Evolutionary conservation across 2,888 invertebrate genomes (phyloP), one percentile per base, ranked within the genome.

Genomic region (Sicus ferrugineus): DNA sequence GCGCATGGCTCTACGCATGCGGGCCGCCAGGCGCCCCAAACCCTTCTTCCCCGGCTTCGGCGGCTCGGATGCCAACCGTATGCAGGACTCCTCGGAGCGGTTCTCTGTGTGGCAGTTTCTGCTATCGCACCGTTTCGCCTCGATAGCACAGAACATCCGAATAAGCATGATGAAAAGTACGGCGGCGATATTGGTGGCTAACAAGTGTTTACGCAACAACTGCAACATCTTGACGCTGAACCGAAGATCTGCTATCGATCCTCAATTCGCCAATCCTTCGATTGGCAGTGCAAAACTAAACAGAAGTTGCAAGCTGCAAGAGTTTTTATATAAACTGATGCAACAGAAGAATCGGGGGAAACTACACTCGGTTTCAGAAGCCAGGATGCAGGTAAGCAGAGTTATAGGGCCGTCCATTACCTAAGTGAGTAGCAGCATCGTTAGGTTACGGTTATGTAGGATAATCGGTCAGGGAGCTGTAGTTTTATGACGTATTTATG

Each of bases 71-170:
- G 62, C 69, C 4, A 34, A 11, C 23, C 52, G 28, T 14, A 42
- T 50, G 54, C 69, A 70, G 21, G 68, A 65, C 48, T 76, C 56
- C 62, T 73, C 50, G 69, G 77, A 75, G 21, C 62, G 63, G 7
- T 69, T 65, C 7, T 70, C 56, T n/a, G 69, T 31, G 9, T 67
- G 19, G 38, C 73, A 72, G 28, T 73, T 59, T 52, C 26, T 38
- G 62, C 73, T 73, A 19, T 59, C 59, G 48, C 72, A 74, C 46
- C 74, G 69, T 70, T 76, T 76, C 46, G 76, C 74, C 74, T 81
- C 80, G 58, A 80, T 78, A 21, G 78, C 75, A 73, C 81, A 81
- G 68, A 81, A 82, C 34, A 80, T 52, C 42, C 77, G 76, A 72
- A 80, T 73, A n/a, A 80, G 70, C 3, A 76, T 79, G 68, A 81